A percentile compares a stretch with the other conserved stretches of the same genome.
Conservation (phyloP, 2,888 invertebrate genomes). For the Heliconius aoede region DNA sequence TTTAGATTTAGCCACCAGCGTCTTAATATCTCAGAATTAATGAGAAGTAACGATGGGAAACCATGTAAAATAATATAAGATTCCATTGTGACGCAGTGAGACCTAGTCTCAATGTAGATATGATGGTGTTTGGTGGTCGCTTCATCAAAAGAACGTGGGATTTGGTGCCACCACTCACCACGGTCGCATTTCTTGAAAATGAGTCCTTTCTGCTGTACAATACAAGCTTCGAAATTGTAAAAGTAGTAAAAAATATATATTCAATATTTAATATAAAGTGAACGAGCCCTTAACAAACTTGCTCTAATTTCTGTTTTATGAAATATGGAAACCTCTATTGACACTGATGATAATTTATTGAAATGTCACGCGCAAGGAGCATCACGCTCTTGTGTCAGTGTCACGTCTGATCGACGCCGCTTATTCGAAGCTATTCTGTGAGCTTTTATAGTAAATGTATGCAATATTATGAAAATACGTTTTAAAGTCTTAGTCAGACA, state of each 20-base stretch:
- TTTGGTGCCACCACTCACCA: not conserved
- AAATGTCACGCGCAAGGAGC: constrained; percentile 63
- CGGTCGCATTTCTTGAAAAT: not conserved
- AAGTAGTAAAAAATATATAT: not conserved
- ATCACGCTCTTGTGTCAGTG: constrained; percentile 47
- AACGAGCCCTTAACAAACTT: constrained; percentile 23
- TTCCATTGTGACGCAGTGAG: no score
- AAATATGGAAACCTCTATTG: constrained; percentile 72
- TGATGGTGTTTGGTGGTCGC: no score
- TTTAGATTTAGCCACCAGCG: no score
- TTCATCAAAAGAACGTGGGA: not conserved
- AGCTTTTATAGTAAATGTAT: not conserved
- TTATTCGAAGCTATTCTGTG: constrained; percentile 5
- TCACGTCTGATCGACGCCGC: constrained; percentile 41
- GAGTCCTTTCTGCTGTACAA: not conserved
- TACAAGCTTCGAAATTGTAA: not conserved
- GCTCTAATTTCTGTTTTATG: constrained; percentile 73
- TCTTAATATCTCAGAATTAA: no score
- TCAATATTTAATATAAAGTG: not conserved
- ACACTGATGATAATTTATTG: constrained; percentile 75
- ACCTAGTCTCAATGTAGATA: no score
- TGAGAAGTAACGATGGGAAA: no score
- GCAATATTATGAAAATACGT: not conserved
- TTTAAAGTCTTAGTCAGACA: not conserved
- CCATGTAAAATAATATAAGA: no score